phyloP scores from a whole-genome alignment of 2,113 vertebrate genomes.

The Malurus alboscapulatus region DNA sequence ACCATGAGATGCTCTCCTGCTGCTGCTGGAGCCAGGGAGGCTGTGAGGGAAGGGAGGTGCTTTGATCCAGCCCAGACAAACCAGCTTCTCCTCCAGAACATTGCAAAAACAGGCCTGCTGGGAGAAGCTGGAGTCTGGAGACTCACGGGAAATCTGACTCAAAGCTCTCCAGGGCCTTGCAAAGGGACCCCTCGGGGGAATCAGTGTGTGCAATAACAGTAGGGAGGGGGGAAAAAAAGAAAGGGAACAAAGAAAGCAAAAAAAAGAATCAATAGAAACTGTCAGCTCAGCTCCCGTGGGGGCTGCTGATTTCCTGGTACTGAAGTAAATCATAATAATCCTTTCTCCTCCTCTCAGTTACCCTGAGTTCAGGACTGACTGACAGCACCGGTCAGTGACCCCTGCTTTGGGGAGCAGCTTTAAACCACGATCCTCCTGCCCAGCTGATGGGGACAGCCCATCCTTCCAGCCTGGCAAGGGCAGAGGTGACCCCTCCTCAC shows the following conservation, averaged over 20 bases:
- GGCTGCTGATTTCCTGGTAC: not conserved
- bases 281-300: not conserved
- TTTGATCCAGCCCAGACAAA: not conserved
- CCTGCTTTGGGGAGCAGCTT: not conserved
- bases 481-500: not conserved
- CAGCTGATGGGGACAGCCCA: not conserved
- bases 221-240: not conserved
- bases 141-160: not conserved
- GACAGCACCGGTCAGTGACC: not conserved
- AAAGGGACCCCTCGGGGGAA: not conserved
- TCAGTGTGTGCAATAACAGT: not conserved
- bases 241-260: not conserved
- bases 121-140: not conserved
- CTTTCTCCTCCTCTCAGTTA: constrained; percentile 3
- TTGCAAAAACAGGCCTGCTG: not conserved
- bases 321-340: not conserved
- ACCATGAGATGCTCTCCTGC: not conserved
- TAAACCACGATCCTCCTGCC: not conserved
- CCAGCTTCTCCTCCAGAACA: not conserved
- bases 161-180: not conserved
- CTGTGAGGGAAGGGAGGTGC: not conserved
- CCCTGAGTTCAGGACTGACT: constrained; percentile 36
- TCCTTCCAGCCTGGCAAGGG: not conserved
- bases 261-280: not conserved
- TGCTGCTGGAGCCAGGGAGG: not conserved